Evolutionary conservation across 2,113 vertebrate genomes (phyloP), one percentile per base, ranked within the genome.

Genomic region (Laticauda colubrina): DNA sequence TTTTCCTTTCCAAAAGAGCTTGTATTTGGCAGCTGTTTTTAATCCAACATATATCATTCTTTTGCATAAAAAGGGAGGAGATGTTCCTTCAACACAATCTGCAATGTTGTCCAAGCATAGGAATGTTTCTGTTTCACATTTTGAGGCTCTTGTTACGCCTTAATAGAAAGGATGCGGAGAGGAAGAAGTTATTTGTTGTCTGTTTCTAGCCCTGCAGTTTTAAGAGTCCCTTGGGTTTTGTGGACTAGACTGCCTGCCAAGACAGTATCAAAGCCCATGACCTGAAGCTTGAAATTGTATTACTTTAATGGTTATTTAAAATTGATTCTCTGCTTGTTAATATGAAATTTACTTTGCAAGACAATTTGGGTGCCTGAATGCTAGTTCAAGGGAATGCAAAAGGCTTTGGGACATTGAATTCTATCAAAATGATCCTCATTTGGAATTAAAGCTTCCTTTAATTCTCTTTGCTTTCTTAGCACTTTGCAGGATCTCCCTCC

Each of bases 301-400:
- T 90, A 90, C 85, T 93, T 93, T 91, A 93, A 91, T 88, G 59
- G 59, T 90, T 93, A 93, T 48, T 91, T 91, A 91, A 91, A 89
- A 91, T 88, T 88, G 90, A 93, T 93, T 89, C 90, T 89, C 61
- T 59, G 86, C 93, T 91, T 57, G 29, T 91, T 91, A 89, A 91
- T 93, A 91, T 81, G 54, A 93, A 89, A 93, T 91, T 91, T 93
- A 93, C 64, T 91, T 89, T 57, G 90, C 93, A 89, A 85, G 85
- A 29, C 39, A 43, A 85, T 88, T 91, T 59, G 90, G 90, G 81
- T 57, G 39, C 59, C 54, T 89, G 90, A 93, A 81, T 88, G 61
- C 90, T 91, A 59, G 45, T 91, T 43, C 54, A 29, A 89, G 90
- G 48, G 64, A 93, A 93, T 21, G 90, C 90, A 57, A 91, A 26